Percentiles rank a stretch among this genome's conserved stretches.
phyloP scores from a whole-genome alignment of 2,113 vertebrate species.

The Rhynchomys soricoides region DNA sequence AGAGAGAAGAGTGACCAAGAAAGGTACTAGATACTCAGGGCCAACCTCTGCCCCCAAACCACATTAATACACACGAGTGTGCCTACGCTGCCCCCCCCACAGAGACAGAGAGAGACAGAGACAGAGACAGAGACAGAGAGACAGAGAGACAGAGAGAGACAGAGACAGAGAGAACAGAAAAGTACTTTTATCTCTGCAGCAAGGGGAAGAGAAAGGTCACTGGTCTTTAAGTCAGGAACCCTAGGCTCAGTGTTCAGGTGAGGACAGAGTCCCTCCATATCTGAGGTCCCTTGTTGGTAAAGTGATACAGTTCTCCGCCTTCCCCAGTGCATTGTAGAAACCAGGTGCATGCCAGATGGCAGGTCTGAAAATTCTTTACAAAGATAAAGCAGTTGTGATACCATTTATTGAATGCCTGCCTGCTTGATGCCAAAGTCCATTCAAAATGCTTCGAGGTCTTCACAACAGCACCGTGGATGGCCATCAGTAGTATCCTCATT shows the following conservation, averaged over 20 bases:
- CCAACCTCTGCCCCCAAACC: not conserved
- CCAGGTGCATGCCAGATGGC: not conserved
- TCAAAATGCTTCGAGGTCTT: not conserved
- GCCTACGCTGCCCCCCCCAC: too few relatives aligned
- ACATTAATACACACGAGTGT: not conserved
- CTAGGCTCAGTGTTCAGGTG: not conserved
- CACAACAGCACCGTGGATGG: not conserved
- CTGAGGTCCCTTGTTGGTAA: not conserved
- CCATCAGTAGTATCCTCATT: not conserved
- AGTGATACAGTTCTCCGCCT: not conserved
- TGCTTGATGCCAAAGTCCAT: not conserved
- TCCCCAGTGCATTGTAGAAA: not conserved
- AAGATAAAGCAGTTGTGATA: not conserved
- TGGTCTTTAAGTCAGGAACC: not conserved
- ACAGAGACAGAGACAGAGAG: not conserved
- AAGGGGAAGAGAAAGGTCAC: not conserved
- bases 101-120: too few relatives aligned
- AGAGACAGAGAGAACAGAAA: not conserved
- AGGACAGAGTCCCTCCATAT: not conserved
- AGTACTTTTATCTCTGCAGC: not conserved
- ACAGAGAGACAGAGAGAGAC: too few relatives aligned
- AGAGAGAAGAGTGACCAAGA: not conserved
- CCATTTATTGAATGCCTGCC: not conserved
- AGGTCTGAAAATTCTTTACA: not conserved
- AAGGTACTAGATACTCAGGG: not conserved